Percentiles rank a stretch among this genome's conserved stretches.
phyloP scores from a whole-genome alignment of 2,797 vertebrate species.

The Myripristis murdjan region DNA sequence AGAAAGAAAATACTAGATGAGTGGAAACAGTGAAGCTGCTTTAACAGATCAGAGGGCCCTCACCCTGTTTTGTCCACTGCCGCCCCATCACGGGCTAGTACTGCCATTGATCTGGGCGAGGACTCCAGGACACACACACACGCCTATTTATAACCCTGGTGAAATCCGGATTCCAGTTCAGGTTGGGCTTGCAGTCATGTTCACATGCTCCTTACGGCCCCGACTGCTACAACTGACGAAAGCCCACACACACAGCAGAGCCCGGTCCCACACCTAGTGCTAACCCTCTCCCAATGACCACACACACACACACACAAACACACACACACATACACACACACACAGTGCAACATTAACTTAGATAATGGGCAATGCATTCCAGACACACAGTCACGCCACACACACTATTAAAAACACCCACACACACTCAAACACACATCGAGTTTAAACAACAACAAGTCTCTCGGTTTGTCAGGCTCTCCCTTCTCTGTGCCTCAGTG shows the following conservation, averaged over 20 bases:
- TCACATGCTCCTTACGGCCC: constrained; percentile 72
- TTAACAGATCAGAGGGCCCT: constrained; percentile 34
- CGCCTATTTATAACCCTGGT: constrained; percentile 78
- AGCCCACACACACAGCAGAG: constrained; percentile 72
- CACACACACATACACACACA: constrained; percentile 10
- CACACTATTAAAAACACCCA: constrained; percentile 24
- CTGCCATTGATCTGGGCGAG: constrained; percentile 51
- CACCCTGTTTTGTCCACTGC: constrained; percentile 27
- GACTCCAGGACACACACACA: constrained; percentile 24
- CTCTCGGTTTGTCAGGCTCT: constrained; percentile 40
- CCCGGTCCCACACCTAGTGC: constrained; percentile 47
- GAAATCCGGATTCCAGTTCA: constrained; percentile 74
- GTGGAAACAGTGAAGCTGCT: constrained; percentile 21
- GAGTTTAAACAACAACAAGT: constrained; percentile 51
- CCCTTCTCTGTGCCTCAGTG: constrained; percentile 43
- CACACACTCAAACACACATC: constrained; percentile 27
- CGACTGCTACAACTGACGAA: constrained; percentile 60
- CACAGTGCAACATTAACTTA: constrained; percentile 29
- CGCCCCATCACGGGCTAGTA: constrained; percentile 77
- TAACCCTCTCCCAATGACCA: constrained; percentile 41
- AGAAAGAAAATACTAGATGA: background rate
- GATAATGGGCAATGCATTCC: constrained; percentile 65
- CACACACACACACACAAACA: constrained; percentile 10
- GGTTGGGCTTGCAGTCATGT: constrained; percentile 60
- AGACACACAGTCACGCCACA: constrained; percentile 47